phyloP scores from a whole-genome alignment of 2,888 invertebrate species.

The Diplolepis rosae region DNA sequence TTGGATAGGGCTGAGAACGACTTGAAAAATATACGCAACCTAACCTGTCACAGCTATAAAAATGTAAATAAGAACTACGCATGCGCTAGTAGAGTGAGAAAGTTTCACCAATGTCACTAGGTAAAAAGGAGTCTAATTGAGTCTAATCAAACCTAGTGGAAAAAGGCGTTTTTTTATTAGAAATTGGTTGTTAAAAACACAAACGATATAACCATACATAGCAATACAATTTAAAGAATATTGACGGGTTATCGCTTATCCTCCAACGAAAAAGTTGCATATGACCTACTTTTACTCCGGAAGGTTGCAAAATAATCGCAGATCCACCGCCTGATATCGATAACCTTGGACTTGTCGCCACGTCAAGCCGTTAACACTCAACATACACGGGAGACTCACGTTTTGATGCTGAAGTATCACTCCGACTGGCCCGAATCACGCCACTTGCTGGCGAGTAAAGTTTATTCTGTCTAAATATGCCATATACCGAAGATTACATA shows the following conservation, averaged over 20 bases:
- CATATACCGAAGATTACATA: constrained; percentile 80
- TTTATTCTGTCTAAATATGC: constrained; percentile 75
- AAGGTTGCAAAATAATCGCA: not conserved
- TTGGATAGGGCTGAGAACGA: too few relatives aligned
- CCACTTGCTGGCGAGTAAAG: constrained; percentile 30
- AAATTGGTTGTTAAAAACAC: too few relatives aligned
- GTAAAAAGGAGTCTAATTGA: too few relatives aligned
- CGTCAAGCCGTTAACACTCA: not conserved
- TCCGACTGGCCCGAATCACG: not conserved
- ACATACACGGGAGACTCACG: not conserved
- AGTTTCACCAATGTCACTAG: too few relatives aligned
- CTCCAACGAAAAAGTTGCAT: not conserved
- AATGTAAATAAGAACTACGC: too few relatives aligned
- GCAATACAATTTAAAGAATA: not conserved
- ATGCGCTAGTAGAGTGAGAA: too few relatives aligned
- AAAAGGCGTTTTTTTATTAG: too few relatives aligned
- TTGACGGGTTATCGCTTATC: not conserved
- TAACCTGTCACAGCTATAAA: too few relatives aligned
- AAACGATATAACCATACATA: too few relatives aligned
- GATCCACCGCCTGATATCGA: not conserved
- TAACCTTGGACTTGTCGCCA: constrained; percentile 27
- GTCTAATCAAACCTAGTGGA: too few relatives aligned
- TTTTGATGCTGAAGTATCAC: not conserved
- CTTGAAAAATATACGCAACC: too few relatives aligned
- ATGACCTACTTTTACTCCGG: not conserved